phyloP scores from a whole-genome alignment of 2,797 vertebrate species.

The Clarias pachynema region DNA sequence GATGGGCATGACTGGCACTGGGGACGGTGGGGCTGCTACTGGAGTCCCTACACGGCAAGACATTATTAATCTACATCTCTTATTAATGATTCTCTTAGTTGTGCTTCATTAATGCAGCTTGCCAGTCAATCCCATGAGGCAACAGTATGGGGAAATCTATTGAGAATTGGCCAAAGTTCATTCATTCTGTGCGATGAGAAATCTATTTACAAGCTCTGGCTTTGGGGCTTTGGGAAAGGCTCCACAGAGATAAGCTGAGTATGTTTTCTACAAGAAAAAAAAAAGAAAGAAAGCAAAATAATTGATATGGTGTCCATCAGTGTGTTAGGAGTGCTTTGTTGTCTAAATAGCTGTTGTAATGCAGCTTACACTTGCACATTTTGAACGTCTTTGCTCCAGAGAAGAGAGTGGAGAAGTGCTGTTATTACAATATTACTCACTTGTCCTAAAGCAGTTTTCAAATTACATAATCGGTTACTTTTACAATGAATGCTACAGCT shows the following conservation, averaged over 20 bases:
- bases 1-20: conserved; percentile 31
- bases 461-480: background rate
- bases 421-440: background rate
- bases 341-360: background rate
- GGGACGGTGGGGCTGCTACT: conserved; percentile 26
- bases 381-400: background rate
- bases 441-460: background rate
- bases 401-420: background rate
- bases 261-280: conserved; percentile 1
- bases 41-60: conserved; percentile 33
- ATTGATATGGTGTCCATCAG: background rate
- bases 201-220: conserved; percentile 48
- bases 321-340: background rate
- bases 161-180: conserved; percentile 41
- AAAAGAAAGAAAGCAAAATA: background rate
- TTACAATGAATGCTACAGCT: background rate
- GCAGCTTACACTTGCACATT: background rate
- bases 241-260: conserved; percentile 42
- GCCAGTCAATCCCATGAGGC: conserved; percentile 22
- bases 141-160: conserved; percentile 49
- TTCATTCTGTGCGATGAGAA: conserved; percentile 53
- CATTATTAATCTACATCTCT: conserved; percentile 67
- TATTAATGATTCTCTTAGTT: conserved; percentile 75
- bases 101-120: conserved; percentile 65
- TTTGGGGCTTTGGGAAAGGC: conserved; percentile 45